Evolutionary conservation across 2,797 vertebrate species (phyloP), one percentile per base, ranked within the genome.

Genomic region (Ptychobarbus kaznakovi): DNA sequence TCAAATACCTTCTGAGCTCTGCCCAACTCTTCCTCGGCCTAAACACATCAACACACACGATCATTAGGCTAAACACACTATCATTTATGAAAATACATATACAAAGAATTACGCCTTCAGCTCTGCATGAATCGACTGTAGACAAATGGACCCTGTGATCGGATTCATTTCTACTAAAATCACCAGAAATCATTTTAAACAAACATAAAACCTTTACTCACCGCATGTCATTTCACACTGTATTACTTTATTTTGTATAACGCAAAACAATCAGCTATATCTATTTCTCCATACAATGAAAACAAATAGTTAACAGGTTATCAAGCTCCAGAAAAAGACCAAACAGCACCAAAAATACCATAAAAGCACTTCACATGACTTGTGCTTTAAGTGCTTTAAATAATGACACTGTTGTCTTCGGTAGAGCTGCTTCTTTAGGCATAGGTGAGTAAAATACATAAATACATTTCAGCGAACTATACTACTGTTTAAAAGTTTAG

Each of bases 1-100:
- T 99, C 98, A 82, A 98, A 99, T 61, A 99, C 98, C 91, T 97
- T 99, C 95, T 99, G 98, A 91, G 98, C 97, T 90, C 97, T 97
- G 53, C 97, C 94, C 90, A 99, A 94, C 83, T 99, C 98, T 92
- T 99, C 98, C 93, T 99, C 98, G 0, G 98, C 98, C 98, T 98
- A 86, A 86, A 44, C 83, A 85, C 65, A 87, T 44, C 86, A 53
- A 58, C 32, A 79, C 69, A 79, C 79, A 84, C 40, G 75, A 49
- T 46, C 49, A 65, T 49, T 84, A n/a, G 63, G 10, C 13, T 10
- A 25, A n/a, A 73, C 15, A 65, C 70, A 84, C 42, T 49, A 11
- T 84, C 0, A 85, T 81, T 81, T 53, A 81, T n/a, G 32, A 69
- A 53, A 80, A 65, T 66, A 32, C 12, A 20, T 35, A 80, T 5